These are phyloP conservation scores for Plusia festucae DNA, from an alignment of 2,888 invertebrate species.

Conservation along the genomic window DNA sequence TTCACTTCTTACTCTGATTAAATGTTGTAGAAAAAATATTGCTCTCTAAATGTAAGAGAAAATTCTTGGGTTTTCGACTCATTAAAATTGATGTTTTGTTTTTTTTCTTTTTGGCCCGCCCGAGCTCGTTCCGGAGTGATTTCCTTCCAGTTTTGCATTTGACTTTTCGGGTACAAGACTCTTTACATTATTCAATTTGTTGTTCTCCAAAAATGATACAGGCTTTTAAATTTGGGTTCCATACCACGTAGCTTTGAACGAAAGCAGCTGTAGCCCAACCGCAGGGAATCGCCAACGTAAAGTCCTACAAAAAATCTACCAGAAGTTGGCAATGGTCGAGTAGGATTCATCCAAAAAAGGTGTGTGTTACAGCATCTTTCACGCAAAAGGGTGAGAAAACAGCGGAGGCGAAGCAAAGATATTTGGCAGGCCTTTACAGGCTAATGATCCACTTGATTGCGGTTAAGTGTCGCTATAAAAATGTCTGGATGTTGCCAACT, in stretches of 20 bases:
- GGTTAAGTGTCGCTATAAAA: slow-evolving; percentile 88
- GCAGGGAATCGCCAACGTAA: slow-evolving; percentile 57
- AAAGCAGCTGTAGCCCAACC: slow-evolving; percentile 52
- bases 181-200: slow-evolving; percentile 66
- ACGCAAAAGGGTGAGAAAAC: slow-evolving; percentile 84
- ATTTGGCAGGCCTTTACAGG: slow-evolving; percentile 88
- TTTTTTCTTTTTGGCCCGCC: slow-evolving; percentile 64
- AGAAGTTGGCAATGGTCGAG: slow-evolving; percentile 77
- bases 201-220: slow-evolving; percentile 57
- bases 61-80: slow-evolving; percentile 87
- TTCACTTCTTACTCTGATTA: slow-evolving; percentile 89
- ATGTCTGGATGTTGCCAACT: slow-evolving; percentile 87
- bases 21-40: slow-evolving; percentile 90
- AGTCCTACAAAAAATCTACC: slow-evolving; percentile 62
- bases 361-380: slow-evolving; percentile 80
- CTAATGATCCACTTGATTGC: slow-evolving; percentile 89
- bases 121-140: slow-evolving; percentile 64
- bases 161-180: slow-evolving; percentile 60
- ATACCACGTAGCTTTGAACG: slow-evolving; percentile 42
- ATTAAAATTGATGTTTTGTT: slow-evolving; percentile 87
- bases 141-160: slow-evolving; percentile 70
- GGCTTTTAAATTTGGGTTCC: slow-evolving; percentile 49
- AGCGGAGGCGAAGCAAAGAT: slow-evolving; percentile 80
- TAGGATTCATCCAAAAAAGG: slow-evolving; percentile 78
- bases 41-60: slow-evolving; percentile 87